Evolutionary conservation across 2,888 invertebrate species (phyloP).

Genomic region (Cacoxenus indagator): DNA sequence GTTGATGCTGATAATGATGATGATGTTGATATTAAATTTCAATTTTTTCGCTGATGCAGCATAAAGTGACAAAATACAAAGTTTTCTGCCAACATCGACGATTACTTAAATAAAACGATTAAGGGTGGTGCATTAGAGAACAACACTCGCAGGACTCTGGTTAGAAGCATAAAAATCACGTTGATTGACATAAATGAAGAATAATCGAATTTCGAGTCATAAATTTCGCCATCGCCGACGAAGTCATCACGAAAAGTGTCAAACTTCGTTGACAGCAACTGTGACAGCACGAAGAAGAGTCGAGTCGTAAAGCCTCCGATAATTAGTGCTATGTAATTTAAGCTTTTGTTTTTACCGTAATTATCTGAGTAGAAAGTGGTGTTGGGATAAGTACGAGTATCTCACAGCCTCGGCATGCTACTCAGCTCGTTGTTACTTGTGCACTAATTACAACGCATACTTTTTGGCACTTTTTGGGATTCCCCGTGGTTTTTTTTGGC

Average conservation of each 20-base stretch:
- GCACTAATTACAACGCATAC: conserved; percentile 58
- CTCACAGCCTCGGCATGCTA: not conserved
- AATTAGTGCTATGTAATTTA: conserved; percentile 15
- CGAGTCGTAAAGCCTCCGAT: not conserved
- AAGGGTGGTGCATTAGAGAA: conserved; percentile 51
- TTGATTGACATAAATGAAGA: conserved; percentile 71
- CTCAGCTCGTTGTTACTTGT: conserved; percentile 22
- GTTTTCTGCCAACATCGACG: conserved; percentile 35
- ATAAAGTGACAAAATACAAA: conserved; percentile 32
- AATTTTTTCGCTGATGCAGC: conserved; percentile 36
- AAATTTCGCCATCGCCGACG: conserved; percentile 43
- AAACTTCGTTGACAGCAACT: conserved; percentile 58
- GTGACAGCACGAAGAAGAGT: conserved; percentile 20
- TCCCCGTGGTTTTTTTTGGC: conserved; percentile 44
- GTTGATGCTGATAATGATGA: not conserved
- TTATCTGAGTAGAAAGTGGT: conserved; percentile 3
- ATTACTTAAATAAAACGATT: conserved; percentile 64
- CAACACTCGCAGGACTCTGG: conserved; percentile 8
- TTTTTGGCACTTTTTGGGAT: conserved; percentile 52
- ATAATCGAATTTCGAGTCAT: conserved; percentile 67
- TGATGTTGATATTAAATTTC: conserved; percentile 61
- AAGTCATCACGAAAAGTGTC: conserved; percentile 48
- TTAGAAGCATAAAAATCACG: conserved; percentile 35
- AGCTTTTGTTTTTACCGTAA: conserved; percentile 5
- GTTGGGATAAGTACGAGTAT: not conserved